Percentiles rank a stretch among this genome's conserved stretches.
Evolutionary conservation across 1,140 invertebrate species (phyloP).

Genomic region (Saccostrea echinata): DNA sequence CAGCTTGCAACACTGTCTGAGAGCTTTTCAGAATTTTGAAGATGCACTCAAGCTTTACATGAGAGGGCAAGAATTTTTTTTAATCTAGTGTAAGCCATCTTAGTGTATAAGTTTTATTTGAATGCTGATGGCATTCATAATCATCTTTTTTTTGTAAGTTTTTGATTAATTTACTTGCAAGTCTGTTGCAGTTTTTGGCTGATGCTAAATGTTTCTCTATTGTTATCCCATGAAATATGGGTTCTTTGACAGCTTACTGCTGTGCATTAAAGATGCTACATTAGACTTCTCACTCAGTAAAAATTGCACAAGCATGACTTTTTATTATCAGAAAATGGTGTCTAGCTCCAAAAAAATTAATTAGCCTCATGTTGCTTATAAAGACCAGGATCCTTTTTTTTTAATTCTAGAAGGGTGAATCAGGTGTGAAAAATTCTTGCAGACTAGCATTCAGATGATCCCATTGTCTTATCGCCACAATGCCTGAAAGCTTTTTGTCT

Average conservation of each 20-base stretch:
- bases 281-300: slow-evolving; percentile 13
- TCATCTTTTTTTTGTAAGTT: background rate
- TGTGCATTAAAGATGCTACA: slow-evolving; percentile 11
- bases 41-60: background rate
- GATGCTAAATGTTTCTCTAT: slow-evolving; percentile 1
- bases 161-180: background rate
- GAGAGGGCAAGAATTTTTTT: background rate
- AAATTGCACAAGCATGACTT: slow-evolving; percentile 33
- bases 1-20: background rate
- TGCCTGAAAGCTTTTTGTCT: slow-evolving; percentile 34
- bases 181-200: background rate
- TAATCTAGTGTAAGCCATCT: background rate
- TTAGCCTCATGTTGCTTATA: slow-evolving; percentile 17
- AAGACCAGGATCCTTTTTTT: slow-evolving; percentile 16
- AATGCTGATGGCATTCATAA: background rate
- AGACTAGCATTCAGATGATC: background rate
- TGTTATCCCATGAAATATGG: slow-evolving; percentile 27
- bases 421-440: slow-evolving; percentile 31
- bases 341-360: slow-evolving; percentile 33
- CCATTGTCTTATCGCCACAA: background rate
- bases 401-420: slow-evolving; percentile 14
- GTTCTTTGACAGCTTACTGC: slow-evolving; percentile 21
- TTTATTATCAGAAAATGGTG: slow-evolving; percentile 33
- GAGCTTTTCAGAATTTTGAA: background rate
- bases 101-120: background rate